These are phyloP conservation scores for Dynastes grantii DNA, from an alignment of 2,888 invertebrate species.

Conservation along the genomic window DNA sequence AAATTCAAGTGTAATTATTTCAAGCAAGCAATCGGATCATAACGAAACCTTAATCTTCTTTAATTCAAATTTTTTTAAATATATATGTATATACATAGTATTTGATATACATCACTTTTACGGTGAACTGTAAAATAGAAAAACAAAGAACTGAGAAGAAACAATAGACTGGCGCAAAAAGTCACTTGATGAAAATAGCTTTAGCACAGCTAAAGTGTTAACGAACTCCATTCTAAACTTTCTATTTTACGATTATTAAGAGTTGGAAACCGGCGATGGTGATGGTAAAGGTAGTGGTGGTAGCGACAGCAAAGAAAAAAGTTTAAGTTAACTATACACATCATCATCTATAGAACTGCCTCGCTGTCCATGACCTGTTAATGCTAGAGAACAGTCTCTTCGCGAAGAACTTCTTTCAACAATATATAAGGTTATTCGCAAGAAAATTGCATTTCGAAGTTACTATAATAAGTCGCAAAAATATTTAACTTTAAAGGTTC, in stretches of 20 bases:
- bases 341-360: conserved; percentile 1
- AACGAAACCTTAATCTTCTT: conserved; percentile 35
- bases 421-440: neutral
- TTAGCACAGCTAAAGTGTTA: conserved; percentile 57
- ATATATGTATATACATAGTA: too few species aligned
- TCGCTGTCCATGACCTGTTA: conserved; percentile 48
- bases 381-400: conserved; percentile 23
- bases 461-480: too few species aligned
- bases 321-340: conserved; percentile 14
- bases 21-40: conserved; percentile 40
- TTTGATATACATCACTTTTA: neutral
- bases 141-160: conserved; percentile 30
- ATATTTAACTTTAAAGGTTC: too few species aligned
- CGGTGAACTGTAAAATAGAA: conserved; percentile 16
- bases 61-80: too few species aligned
- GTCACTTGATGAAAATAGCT: too few species aligned
- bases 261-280: conserved; percentile 1
- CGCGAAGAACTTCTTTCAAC: neutral
- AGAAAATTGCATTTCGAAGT: too few species aligned
- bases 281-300: neutral
- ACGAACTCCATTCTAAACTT: conserved; percentile 62
- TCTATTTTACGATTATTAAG: conserved; percentile 63
- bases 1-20: neutral
- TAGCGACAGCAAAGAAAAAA: conserved; percentile 5
- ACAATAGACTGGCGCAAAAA: conserved; percentile 29